These are phyloP conservation scores for Ooceraea biroi DNA, from an alignment of 1,140 invertebrate genomes.

Conservation along the genomic window DNA sequence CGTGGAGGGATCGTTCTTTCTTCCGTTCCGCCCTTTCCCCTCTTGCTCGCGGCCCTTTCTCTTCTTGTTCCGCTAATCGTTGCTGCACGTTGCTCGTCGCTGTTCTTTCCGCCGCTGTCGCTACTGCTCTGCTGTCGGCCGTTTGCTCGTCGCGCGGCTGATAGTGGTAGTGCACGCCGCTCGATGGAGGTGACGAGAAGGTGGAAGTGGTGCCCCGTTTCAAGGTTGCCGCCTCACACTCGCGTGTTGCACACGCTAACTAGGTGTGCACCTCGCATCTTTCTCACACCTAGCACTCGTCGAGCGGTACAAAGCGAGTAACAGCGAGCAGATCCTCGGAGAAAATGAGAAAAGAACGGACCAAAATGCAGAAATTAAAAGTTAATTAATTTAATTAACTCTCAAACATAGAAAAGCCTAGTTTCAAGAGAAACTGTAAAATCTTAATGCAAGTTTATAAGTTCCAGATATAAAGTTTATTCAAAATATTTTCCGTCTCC, in stretches of 20 bases:
- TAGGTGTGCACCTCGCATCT: constrained; percentile 20
- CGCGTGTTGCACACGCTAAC: constrained; percentile 13
- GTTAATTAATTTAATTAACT: too few relatives aligned
- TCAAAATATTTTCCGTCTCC: too few relatives aligned
- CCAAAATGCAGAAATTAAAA: too few relatives aligned
- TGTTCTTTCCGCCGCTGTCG: constrained; percentile 27
- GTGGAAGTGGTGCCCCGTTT: constrained; percentile 73
- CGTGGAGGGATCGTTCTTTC: constrained; percentile 68
- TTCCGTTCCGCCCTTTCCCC: too few relatives aligned
- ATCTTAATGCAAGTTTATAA: too few relatives aligned
- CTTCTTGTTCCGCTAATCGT: constrained; percentile 56
- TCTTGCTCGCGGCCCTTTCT: constrained; percentile 43
- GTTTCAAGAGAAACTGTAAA: too few relatives aligned
- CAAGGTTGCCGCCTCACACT: constrained; percentile 72
- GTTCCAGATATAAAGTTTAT: too few relatives aligned
- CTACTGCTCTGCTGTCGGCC: constrained; percentile 58
- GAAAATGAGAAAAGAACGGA: too few relatives aligned
- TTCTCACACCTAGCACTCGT: neutral
- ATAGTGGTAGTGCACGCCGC: constrained; percentile 15
- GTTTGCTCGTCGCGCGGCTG: constrained; percentile 24
- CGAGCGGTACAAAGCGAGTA: too few relatives aligned
- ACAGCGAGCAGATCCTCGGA: too few relatives aligned
- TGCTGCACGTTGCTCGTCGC: constrained; percentile 39
- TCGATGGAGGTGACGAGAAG: constrained; percentile 71
- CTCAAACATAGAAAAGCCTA: too few relatives aligned